Evolutionary conservation across 2,888 invertebrate species (phyloP), one percentile per base, ranked within the genome.

Genomic region (Orthosia gothica): DNA sequence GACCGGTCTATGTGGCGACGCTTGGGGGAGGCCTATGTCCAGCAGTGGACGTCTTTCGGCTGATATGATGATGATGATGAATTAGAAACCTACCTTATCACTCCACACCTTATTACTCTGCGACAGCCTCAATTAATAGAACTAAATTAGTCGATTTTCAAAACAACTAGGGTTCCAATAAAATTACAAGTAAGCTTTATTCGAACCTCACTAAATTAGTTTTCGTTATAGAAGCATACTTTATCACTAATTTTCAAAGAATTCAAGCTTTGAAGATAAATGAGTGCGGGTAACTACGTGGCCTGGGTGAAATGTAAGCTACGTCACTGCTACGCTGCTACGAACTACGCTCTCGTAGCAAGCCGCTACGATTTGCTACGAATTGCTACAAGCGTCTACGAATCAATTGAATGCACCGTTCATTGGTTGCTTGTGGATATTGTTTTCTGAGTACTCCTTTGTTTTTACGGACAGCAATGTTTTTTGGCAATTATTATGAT

Each of bases 251-350:
- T 81, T 78, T 67, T 68, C 54, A 68, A 74, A 78, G 81, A 81
- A 74, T 75, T 50, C 63, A 50, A 49, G 68, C 64, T 68, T 50
- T 52, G 64, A 26, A 75, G 81, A 79, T 81, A 81, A 75, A 79
- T 79, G 61, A 81, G 49, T 81, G 62, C 81, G 62, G 52, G 66
- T 67, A 80, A 73, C 59, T 78, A 78, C 74, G 78, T 78, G 77
- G 66, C 66, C 40, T 67, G 74, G 52, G 12, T 81, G 52, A 72
- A 77, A 73, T 80, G 62, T 63, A 40, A 57, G 62, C 69, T 68
- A 79, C 82, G 75, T 64, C 67, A 20, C 23, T 40, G 81, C 76
- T 81, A 81, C 40, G n/a, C 11, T 2, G 52, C 74, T 80, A 80
- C 74, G 78, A 40, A 57, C 75, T 74, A 74, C 65, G 69, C 50